A percentile compares a stretch with the other conserved stretches of the same genome.
Evolutionary conservation across 2,797 vertebrate species (phyloP).

Genomic region (Tokudaia muenninki): DNA sequence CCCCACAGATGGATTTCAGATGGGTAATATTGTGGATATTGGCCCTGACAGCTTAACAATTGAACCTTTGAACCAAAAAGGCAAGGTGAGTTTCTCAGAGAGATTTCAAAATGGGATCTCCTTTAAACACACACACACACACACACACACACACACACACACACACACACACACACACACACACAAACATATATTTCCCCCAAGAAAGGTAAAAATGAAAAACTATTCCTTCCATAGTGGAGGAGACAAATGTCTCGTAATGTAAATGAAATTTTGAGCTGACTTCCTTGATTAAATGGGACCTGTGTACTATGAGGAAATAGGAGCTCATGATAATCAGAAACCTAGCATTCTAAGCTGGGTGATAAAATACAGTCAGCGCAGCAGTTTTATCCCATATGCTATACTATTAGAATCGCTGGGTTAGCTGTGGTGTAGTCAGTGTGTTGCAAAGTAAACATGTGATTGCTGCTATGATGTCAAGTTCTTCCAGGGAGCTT

Average conservation of each 20-base stretch:
- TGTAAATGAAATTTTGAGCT: constrained; percentile 36
- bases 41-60: constrained; percentile 96
- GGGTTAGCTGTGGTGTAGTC: neutral
- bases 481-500: neutral
- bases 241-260: constrained; percentile 30
- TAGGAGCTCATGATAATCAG: neutral
- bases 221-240: neutral
- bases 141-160: neutral
- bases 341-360: constrained; percentile 13
- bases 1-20: constrained; percentile 96
- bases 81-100: constrained; percentile 92
- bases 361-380: neutral
- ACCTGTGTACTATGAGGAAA: neutral
- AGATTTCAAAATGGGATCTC: neutral
- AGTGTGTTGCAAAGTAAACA: neutral
- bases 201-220: neutral
- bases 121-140: neutral
- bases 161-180: neutral
- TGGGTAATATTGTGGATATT: constrained; percentile 98
- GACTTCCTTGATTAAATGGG: constrained; percentile 22
- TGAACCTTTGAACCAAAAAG: constrained; percentile 94
- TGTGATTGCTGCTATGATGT: neutral
- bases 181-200: neutral
- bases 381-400: neutral
- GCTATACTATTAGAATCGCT: neutral